Evolutionary conservation across 2,113 vertebrate genomes (phyloP).

Genomic region (Notarius lentiginosus): DNA sequence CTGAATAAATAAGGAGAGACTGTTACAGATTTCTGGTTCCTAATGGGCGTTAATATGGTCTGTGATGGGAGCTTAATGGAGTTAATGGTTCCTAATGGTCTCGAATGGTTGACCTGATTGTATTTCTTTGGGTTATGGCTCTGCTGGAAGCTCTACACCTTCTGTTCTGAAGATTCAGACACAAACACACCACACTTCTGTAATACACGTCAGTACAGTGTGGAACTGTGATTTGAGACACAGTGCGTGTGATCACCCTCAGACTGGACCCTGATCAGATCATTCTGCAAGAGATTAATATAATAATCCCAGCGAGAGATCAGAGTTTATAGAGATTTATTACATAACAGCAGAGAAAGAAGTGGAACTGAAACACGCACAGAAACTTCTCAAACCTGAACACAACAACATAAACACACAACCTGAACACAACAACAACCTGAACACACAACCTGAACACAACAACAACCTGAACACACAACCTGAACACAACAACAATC

Average conservation of each 20-base stretch:
- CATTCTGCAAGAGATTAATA: neutral
- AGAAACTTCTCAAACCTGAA: neutral
- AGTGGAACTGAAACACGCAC: neutral
- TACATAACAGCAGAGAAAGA: neutral
- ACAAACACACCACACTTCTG: neutral
- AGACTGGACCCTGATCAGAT: neutral
- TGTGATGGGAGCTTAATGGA: neutral
- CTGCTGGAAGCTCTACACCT: neutral
- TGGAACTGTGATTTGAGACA: neutral
- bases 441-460: no score
- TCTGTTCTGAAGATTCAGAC: neutral
- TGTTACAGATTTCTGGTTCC: neutral
- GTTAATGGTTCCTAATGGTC: neutral
- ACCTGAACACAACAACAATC: no score
- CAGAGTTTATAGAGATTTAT: neutral
- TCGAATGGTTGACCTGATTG: neutral
- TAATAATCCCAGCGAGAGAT: neutral
- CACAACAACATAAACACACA: no score
- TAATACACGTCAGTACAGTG: neutral
- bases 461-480: no score
- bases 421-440: no score
- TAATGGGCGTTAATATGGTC: neutral
- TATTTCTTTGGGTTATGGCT: neutral
- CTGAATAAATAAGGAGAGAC: neutral
- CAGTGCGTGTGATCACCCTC: neutral